Base-by-base conservation (phyloP, 2,888 invertebrate genomes). In the Lithosia quadra region DNA sequence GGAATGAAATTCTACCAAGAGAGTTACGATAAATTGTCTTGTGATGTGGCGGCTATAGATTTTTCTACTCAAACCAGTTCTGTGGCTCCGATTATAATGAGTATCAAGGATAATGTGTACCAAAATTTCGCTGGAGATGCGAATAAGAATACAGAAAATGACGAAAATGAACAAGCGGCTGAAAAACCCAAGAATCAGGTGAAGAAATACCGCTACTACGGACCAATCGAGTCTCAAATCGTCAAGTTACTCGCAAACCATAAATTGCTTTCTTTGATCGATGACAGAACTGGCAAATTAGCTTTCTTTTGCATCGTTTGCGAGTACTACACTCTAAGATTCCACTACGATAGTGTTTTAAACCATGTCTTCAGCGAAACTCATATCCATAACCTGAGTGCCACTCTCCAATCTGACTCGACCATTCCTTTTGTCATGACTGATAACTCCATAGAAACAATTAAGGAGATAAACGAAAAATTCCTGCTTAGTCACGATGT, bases 251-350 rank as follows among this genome's bases (percentile, higher is more conserved):
- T 95, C 0, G 80, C 81, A 0, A 91, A 92, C 53, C 95, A 95
- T 69, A 95, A 94, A 68, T 68, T 95, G 1, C 55, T 95, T 68
- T 90, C 94, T 0, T 73, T 95, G 22, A 89, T 93, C 0, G 95
- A 95, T 67, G 95, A 95, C 67, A 89, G 95, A 28, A 94, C 95
- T 0, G 95, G 95, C 0, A 95, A 95, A 68, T 81, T 94, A 0
- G 95, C 95, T 0, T 95, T 95, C 81, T 95, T 95, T 77, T 95
- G 95, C 81, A 91, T 93, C 76, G 90, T 93, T 0, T 95, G 95
- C 79, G 95, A 95, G 77, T 95, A 94, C 71, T 95, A 95, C 67
- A 95, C 94, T 0, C 81, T 95, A 4, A 81, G 95, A 69, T 95
- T 95, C 80, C 89, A 93, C 49, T 95, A 95, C 68, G 95, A 95